phyloP scores from a whole-genome alignment of 1,140 invertebrate genomes.

The Tetramorium simillimum region DNA sequence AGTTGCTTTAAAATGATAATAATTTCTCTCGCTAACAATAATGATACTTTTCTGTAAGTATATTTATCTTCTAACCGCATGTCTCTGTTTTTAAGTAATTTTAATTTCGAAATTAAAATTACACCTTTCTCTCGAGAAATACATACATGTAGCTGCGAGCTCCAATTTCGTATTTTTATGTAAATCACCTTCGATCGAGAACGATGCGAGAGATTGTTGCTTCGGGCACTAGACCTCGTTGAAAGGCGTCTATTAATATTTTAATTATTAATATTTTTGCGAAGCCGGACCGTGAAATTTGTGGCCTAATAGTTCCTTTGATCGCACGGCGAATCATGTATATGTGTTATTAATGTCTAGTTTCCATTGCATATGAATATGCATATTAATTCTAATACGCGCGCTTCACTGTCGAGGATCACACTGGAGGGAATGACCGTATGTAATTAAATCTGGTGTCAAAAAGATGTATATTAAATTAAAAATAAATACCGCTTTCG shows the following conservation, averaged over 20 bases:
- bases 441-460: neutral
- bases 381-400: constrained; percentile 35
- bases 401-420: neutral
- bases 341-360: constrained; percentile 44
- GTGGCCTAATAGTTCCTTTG: constrained; percentile 49
- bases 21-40: neutral
- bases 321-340: constrained; percentile 24
- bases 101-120: constrained; percentile 24
- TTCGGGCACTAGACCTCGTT: neutral
- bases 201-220: neutral
- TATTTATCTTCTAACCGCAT: neutral
- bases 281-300: constrained; percentile 45
- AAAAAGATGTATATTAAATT: constrained; percentile 25
- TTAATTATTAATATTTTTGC: neutral
- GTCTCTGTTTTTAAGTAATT: neutral
- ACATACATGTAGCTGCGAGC: too few species aligned
- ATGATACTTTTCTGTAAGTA: neutral
- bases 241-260: neutral
- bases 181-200: neutral
- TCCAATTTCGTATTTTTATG: constrained; percentile 12
- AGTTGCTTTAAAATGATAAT: neutral
- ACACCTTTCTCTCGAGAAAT: neutral
- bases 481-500: neutral
- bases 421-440: neutral
- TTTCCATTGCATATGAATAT: neutral